Evolutionary conservation across 1,140 invertebrate genomes (phyloP).

Genomic region (Drosophila takahashii): DNA sequence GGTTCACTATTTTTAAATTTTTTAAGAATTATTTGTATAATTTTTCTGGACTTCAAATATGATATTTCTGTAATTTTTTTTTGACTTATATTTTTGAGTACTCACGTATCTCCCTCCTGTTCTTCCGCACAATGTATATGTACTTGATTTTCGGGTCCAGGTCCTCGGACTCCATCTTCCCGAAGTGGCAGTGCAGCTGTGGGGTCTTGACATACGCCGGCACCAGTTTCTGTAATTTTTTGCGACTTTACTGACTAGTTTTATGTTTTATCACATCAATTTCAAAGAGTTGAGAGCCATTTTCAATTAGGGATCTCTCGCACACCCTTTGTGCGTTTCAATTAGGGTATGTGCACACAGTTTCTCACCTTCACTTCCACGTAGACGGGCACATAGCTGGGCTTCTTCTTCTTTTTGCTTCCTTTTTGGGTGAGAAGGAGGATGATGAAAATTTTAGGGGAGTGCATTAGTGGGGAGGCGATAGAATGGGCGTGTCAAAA

Average conservation of each 20-base stretch:
- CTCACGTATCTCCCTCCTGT: slow-evolving; percentile 86
- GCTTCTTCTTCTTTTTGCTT: slow-evolving; percentile 56
- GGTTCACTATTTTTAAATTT: no score
- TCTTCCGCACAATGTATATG: slow-evolving; percentile 89
- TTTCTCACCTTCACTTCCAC: slow-evolving; percentile 80
- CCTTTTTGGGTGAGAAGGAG: slow-evolving; percentile 14
- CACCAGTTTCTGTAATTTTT: slow-evolving; percentile 76
- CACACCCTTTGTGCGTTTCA: slow-evolving; percentile 1
- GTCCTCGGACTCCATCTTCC: slow-evolving; percentile 86
- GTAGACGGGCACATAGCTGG: slow-evolving; percentile 65
- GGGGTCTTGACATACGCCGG: slow-evolving; percentile 87
- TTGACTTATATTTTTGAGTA: background rate
- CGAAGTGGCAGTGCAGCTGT: slow-evolving; percentile 88
- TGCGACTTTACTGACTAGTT: background rate
- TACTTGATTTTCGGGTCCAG: slow-evolving; percentile 86
- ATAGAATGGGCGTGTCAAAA: slow-evolving; percentile 44
- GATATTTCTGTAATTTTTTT: background rate
- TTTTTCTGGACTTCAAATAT: no score
- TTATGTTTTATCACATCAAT: background rate
- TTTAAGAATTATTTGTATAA: no score
- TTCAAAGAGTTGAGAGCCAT: background rate
- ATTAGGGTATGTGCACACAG: background rate
- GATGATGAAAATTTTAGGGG: background rate
- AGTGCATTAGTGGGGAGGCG: slow-evolving; percentile 44
- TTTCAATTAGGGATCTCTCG: slow-evolving; percentile 18